A percentile compares a stretch with the other conserved stretches of the same genome.
These are phyloP conservation scores for Latheticus oryzae DNA, from an alignment of 2,888 invertebrate species.

Conservation along the genomic window DNA sequence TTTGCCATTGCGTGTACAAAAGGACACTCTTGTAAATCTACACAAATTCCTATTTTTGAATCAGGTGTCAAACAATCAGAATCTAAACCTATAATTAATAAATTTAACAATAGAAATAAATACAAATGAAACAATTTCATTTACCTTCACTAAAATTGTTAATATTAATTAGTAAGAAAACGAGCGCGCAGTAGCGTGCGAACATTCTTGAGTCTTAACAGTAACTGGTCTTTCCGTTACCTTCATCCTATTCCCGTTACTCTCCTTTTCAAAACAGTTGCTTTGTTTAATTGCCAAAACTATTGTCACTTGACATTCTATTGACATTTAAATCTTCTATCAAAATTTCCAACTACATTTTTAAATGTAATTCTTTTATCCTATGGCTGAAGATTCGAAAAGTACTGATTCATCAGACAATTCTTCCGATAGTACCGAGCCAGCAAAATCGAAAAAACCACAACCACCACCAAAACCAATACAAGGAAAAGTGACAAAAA, in stretches of 20 bases:
- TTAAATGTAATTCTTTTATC: constrained; percentile 21
- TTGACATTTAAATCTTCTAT: constrained; percentile 27
- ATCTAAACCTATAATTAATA: no score
- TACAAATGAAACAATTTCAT: no score
- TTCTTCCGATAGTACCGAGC: constrained; percentile 41
- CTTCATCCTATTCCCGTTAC: no score
- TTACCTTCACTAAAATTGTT: neutral
- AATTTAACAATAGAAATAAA: no score
- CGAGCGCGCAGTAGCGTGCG: no score
- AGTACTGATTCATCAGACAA: constrained; percentile 23
- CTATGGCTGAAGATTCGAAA: constrained; percentile 41
- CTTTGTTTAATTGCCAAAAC: neutral
- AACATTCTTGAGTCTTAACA: no score
- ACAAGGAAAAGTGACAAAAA: constrained; percentile 41
- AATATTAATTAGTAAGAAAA: no score
- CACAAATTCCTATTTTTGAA: constrained; percentile 64
- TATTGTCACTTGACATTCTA: constrained; percentile 5
- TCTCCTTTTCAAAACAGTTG: constrained; percentile 7
- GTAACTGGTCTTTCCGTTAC: no score
- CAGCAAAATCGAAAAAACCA: constrained; percentile 32
- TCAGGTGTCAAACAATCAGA: constrained; percentile 61
- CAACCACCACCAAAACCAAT: constrained; percentile 23
- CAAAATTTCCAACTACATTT: constrained; percentile 24
- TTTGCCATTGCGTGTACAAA: constrained; percentile 59
- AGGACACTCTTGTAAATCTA: constrained; percentile 66